A percentile compares a stretch with the other conserved stretches of the same genome.
Conservation (phyloP, 2,888 invertebrate species). For the Chaitophorus viminalis region DNA sequence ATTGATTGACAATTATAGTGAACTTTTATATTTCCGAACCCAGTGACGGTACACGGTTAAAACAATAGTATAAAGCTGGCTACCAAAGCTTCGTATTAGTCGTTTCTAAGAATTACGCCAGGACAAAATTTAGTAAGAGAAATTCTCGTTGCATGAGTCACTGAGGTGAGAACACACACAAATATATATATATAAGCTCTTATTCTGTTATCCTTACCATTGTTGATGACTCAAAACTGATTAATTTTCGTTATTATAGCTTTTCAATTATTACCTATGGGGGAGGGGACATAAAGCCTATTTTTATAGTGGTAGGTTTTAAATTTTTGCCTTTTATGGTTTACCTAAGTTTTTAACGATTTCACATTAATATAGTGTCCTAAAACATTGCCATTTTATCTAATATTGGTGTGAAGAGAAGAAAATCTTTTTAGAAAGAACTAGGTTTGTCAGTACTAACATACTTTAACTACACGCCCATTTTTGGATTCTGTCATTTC, state of each 20-base stretch:
- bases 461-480: neutral
- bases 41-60: neutral
- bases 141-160: conserved; percentile 59
- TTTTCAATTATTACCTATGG: neutral
- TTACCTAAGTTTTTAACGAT: too few relatives aligned
- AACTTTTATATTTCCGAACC: neutral
- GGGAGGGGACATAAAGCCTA: neutral
- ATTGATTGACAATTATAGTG: neutral
- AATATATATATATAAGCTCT: neutral
- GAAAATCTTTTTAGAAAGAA: neutral
- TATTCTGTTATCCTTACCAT: neutral
- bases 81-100: neutral
- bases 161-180: conserved; percentile 48
- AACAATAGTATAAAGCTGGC: neutral
- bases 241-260: neutral
- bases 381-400: too few relatives aligned
- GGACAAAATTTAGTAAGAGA: neutral
- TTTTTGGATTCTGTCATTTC: neutral
- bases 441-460: too few relatives aligned
- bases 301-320: neutral
- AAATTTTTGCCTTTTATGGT: neutral
- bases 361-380: neutral
- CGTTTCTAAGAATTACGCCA: conserved; percentile 40
- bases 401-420: neutral
- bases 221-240: neutral